Evolutionary conservation across 2,888 invertebrate species (phyloP).

Genomic region (Callyntrura guangdongensis): DNA sequence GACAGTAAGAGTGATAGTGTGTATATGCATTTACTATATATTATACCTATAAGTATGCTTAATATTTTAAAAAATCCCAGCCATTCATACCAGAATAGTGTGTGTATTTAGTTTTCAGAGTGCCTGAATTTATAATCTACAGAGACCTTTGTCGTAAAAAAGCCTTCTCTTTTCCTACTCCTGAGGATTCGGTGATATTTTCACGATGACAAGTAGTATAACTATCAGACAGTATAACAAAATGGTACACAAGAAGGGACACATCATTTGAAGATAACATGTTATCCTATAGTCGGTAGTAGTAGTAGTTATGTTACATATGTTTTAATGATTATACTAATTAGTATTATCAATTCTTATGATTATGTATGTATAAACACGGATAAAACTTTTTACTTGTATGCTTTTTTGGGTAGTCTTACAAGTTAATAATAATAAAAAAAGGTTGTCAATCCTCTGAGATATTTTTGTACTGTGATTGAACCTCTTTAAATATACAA

Average conservation of each 20-base stretch:
- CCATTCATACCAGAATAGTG: slow-evolving; percentile 69
- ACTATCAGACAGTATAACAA: slow-evolving; percentile 35
- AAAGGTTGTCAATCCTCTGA: slow-evolving; percentile 84
- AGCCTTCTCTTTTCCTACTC: slow-evolving; percentile 16
- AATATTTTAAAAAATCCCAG: slow-evolving; percentile 56
- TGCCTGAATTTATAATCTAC: slow-evolving; percentile 33
- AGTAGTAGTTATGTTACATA: background rate
- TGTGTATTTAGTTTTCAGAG: slow-evolving; percentile 14
- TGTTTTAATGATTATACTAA: slow-evolving; percentile 19
- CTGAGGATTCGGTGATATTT: background rate
- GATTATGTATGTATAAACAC: slow-evolving; percentile 40
- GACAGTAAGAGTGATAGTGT: background rate
- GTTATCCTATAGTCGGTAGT: background rate
- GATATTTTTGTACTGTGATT: slow-evolving; percentile 84
- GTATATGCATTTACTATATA: background rate
- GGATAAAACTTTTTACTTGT: slow-evolving; percentile 62
- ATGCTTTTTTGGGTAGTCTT: background rate
- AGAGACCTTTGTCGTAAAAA: background rate
- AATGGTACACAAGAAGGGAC: slow-evolving; percentile 63
- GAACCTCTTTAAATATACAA: slow-evolving; percentile 77
- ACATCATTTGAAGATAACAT: background rate
- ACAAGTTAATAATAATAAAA: slow-evolving; percentile 66
- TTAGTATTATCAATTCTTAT: background rate
- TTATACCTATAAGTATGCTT: slow-evolving; percentile 8
- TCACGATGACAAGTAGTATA: background rate